Percentiles rank a stretch among this genome's conserved stretches.
Evolutionary conservation across 2,113 vertebrate species (phyloP).

Genomic region (Osmerus mordax): DNA sequence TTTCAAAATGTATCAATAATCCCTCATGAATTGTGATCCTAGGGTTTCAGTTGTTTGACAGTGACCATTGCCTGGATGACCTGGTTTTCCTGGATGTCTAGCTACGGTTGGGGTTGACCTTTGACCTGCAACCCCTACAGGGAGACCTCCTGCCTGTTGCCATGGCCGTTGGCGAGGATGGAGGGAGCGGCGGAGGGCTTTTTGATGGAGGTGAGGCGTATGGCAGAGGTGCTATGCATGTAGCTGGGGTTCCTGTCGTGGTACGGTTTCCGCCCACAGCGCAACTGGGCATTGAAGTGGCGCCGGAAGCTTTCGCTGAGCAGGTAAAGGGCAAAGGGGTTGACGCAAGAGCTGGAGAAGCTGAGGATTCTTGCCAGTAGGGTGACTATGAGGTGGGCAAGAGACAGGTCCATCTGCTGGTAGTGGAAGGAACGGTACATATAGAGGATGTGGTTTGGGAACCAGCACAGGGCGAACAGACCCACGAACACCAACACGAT

Average conservation of each 20-base stretch:
- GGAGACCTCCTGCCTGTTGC: conserved; percentile 51
- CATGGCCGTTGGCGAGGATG: not conserved
- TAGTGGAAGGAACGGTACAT: conserved; percentile 93
- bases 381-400: conserved; percentile 83
- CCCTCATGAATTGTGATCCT: too few species aligned
- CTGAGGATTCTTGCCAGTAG: conserved; percentile 85
- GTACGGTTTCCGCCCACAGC: conserved; percentile 65
- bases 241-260: conserved; percentile 78
- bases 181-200: conserved; percentile 71
- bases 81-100: too few species aligned
- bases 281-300: conserved; percentile 86
- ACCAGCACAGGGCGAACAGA: conserved; percentile 88
- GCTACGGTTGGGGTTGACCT: too few species aligned
- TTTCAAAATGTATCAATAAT: too few species aligned
- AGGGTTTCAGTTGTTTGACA: too few species aligned
- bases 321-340: conserved; percentile 91
- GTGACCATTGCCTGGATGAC: too few species aligned
- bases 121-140: conserved; percentile 19
- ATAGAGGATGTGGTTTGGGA: conserved; percentile 90
- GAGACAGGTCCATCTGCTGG: conserved; percentile 78
- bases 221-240: conserved; percentile 82
- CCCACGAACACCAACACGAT: conserved; percentile 92
- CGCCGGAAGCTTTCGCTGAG: conserved; percentile 89
- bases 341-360: conserved; percentile 92
- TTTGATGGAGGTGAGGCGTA: conserved; percentile 88